Conservation (phyloP, 2,888 invertebrate genomes). For the Folsomia candida region DNA sequence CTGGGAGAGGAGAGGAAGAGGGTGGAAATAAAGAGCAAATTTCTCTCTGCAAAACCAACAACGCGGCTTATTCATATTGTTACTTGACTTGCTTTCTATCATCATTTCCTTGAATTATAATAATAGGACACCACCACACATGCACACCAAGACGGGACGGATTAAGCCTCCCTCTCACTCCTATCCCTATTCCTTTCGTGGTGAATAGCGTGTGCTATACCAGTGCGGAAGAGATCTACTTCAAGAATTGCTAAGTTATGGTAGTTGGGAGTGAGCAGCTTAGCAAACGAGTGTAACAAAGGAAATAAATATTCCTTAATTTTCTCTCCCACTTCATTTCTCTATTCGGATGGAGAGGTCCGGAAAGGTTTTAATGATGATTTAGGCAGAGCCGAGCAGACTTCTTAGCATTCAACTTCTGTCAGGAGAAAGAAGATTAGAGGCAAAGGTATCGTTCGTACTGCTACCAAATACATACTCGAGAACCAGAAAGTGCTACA, state of each 20-base stretch:
- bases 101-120: neutral
- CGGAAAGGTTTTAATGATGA: constrained; percentile 49
- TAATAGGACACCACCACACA: neutral
- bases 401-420: neutral
- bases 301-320: constrained; percentile 50
- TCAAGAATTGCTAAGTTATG: constrained; percentile 2
- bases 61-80: neutral
- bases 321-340: constrained; percentile 50
- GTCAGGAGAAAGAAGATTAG: too few relatives aligned
- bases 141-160: neutral
- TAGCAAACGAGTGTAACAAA: constrained; percentile 41
- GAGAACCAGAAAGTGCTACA: too few relatives aligned
- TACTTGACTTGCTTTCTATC: neutral
- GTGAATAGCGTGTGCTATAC: too few relatives aligned
- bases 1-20: neutral
- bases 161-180: neutral
- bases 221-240: neutral
- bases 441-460: too few relatives aligned
- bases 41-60: neutral
- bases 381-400: neutral
- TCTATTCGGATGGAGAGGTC: constrained; percentile 46
- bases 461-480: too few relatives aligned
- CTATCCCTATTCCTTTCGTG: too few relatives aligned
- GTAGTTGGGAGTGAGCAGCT: neutral
- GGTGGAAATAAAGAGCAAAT: neutral